Base-by-base conservation (phyloP, 2,113 vertebrate species). In the Hucho hucho region DNA sequence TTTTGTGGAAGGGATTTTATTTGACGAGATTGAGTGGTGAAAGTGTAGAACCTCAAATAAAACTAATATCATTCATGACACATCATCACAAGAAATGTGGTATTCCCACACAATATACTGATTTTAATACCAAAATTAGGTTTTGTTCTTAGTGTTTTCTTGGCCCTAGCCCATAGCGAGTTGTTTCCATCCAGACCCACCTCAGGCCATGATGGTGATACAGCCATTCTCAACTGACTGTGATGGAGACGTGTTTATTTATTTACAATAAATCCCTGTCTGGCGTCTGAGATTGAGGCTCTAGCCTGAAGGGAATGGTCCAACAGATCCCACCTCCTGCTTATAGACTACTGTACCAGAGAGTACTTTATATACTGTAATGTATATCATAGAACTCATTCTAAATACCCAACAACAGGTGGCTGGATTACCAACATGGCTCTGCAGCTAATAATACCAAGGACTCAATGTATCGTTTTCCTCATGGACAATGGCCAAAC, bases 361-460 rank as follows among this genome's bases (percentile, higher is more conserved):
- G 9, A 58, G n/a, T 61, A 20, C 7, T 69, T 25, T 29, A 14
- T 29, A 56, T 20, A 43, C 26, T 85, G 3, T 53, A 18, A 53
- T 81, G 86, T 65, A 84, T 87, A 86, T 89, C 76, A 78, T 83
- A 83, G 89, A 81, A 83, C 87, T 70, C 80, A 84, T 85, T 90
- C 86, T 63, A 87, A 84, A 85, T 88, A 82, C 82, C 81, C 77
- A 79, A 86, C 84, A 92, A 88, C 89, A 91, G 88, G 87, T 91
- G 89, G 82, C 28, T 66, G 85, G 81, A 88, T 91, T 91, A 88
- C 71, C 74, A 86, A 75, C 73, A 37, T 78, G 85, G 43, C 75
- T 80, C 77, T 76, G 79, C 80, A 81, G 85, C 87, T 91, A 90
- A 88, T 90, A 90, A 90, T 89, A 91, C 83, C 78, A 85, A 82